A percentile compares a stretch with the other conserved stretches of the same genome.
These are phyloP conservation scores for Cyclopterus lumpus DNA, from an alignment of 2,797 vertebrate species.

Conservation along the genomic window DNA sequence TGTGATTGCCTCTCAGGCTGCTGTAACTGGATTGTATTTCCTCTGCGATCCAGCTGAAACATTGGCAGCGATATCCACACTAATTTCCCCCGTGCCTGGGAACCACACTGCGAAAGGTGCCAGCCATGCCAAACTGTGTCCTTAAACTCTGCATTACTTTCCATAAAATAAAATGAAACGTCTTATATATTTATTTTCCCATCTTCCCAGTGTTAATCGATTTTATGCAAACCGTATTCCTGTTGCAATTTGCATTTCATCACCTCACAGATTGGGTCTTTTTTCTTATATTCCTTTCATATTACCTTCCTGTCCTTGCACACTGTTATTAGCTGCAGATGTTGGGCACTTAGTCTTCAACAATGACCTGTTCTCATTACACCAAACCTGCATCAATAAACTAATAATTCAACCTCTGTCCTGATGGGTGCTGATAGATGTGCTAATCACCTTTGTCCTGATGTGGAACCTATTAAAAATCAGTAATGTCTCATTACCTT, in stretches of 20 bases:
- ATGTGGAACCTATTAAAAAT: slow-evolving; percentile 61
- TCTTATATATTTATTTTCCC: slow-evolving; percentile 36
- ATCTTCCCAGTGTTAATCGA: slow-evolving; percentile 47
- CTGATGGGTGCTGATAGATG: slow-evolving; percentile 65
- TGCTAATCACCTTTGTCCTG: slow-evolving; percentile 69
- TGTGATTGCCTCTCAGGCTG: slow-evolving; percentile 54
- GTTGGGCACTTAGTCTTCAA: slow-evolving; percentile 46
- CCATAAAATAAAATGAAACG: slow-evolving; percentile 46
- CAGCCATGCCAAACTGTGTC: slow-evolving; percentile 61
- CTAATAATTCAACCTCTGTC: slow-evolving; percentile 60
- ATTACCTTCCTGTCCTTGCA: slow-evolving; percentile 34
- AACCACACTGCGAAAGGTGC: slow-evolving; percentile 49
- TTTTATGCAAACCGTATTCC: slow-evolving; percentile 39
- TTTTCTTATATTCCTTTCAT: slow-evolving; percentile 45
- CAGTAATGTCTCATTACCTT: slow-evolving; percentile 65
- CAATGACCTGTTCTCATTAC: slow-evolving; percentile 59
- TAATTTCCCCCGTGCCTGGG: slow-evolving; percentile 72
- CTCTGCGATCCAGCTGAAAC: slow-evolving; percentile 44
- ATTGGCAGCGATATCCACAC: slow-evolving; percentile 50
- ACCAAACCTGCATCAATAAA: slow-evolving; percentile 53
- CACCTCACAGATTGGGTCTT: slow-evolving; percentile 39
- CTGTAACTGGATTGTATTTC: slow-evolving; percentile 56
- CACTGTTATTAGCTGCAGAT: slow-evolving; percentile 51
- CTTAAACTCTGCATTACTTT: slow-evolving; percentile 56
- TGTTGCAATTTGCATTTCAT: slow-evolving; percentile 55